phyloP scores from a whole-genome alignment of 2,797 vertebrate species.

The Pteropus rufus region DNA sequence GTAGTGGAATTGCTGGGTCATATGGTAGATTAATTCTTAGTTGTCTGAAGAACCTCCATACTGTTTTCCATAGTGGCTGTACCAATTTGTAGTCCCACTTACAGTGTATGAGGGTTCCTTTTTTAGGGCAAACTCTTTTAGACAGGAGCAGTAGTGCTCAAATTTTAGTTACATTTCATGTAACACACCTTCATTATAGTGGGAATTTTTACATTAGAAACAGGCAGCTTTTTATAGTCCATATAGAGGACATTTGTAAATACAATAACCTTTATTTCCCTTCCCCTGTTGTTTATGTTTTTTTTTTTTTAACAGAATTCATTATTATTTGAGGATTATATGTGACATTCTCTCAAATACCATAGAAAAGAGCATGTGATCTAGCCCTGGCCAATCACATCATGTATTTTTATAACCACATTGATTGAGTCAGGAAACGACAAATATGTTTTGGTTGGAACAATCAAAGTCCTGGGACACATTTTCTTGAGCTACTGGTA shows the following conservation, averaged over 20 bases:
- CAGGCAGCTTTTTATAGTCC: background rate
- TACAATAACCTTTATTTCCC: background rate
- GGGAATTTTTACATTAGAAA: background rate
- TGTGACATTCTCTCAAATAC: background rate
- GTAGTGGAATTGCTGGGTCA: too few relatives aligned
- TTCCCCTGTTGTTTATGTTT: background rate
- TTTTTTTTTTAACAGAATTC: background rate
- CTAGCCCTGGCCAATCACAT: background rate
- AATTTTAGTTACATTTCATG: background rate
- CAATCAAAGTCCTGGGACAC: background rate
- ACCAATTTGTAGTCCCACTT: too few relatives aligned
- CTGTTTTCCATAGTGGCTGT: too few relatives aligned
- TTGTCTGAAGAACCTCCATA: too few relatives aligned
- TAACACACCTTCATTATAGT: background rate
- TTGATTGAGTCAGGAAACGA: background rate
- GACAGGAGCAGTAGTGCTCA: background rate
- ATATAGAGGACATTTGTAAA: background rate
- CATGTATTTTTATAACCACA: background rate
- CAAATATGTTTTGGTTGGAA: background rate
- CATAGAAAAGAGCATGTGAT: background rate
- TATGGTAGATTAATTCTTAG: too few relatives aligned
- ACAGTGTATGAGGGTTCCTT: too few relatives aligned
- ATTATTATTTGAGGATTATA: background rate
- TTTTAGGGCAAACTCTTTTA: background rate
- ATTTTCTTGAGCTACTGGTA: background rate